Percentiles rank a stretch among this genome's conserved stretches.
phyloP scores from a whole-genome alignment of 2,797 vertebrate genomes.

The Pteronotus mesoamericanus region DNA sequence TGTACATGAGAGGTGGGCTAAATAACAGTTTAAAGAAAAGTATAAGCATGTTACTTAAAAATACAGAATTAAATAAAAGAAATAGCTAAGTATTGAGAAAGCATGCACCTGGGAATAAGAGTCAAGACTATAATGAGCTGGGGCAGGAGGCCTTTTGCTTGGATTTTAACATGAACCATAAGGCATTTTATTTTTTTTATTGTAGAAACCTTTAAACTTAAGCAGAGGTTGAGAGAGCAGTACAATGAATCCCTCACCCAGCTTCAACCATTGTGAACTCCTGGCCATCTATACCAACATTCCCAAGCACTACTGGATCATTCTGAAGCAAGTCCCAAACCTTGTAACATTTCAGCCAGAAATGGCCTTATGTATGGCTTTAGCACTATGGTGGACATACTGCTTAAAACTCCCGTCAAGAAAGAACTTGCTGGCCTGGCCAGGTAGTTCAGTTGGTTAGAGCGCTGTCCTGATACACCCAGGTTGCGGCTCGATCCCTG shows the following conservation, averaged over 20 bases:
- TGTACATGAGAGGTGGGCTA: neutral
- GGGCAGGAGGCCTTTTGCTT: neutral
- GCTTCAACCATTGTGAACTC: neutral
- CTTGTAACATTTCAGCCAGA: neutral
- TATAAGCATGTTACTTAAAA: neutral
- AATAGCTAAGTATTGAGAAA: neutral
- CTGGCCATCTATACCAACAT: neutral
- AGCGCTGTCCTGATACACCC: too few relatives aligned
- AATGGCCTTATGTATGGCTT: neutral
- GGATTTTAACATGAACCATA: neutral
- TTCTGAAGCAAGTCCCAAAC: neutral
- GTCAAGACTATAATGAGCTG: neutral
- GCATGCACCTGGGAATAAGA: neutral
- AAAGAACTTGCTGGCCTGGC: neutral
- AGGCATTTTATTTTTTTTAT: constrained; percentile 38
- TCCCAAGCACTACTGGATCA: neutral
- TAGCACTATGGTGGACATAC: neutral
- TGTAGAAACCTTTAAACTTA: neutral
- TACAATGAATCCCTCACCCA: neutral
- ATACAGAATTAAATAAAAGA: neutral
- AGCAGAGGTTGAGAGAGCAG: neutral
- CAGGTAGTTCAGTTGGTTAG: too few relatives aligned
- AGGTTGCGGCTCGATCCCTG: too few relatives aligned
- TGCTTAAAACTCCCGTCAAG: neutral
- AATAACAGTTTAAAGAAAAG: neutral